Evolutionary conservation across 2,888 invertebrate species (phyloP), one percentile per base, ranked within the genome.

Genomic region (Chymomyza caudatula): DNA sequence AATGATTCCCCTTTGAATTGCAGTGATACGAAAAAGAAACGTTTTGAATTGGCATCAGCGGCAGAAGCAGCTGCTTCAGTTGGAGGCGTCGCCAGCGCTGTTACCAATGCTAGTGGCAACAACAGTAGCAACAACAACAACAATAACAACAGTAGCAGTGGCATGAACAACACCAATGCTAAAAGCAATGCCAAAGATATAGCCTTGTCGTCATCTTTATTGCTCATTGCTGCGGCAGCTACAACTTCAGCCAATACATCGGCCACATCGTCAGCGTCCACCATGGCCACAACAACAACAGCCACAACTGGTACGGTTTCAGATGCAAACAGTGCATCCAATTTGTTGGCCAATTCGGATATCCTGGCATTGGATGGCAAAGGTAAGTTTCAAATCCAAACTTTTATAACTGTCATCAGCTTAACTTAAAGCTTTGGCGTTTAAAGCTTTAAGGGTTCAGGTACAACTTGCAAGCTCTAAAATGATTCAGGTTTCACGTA

Each of bases 351-450:
- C 52, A 56, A 78, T 20, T 67, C 78, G 37, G 82, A 88, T 57
- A 76, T 75, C 67, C 91, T 91, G 55, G 78, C 89, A 60, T 79
- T 89, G 67, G 92, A 92, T 80, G 86, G 89, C 68, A 92, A 92
- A 91, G 92, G 93, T 93, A 90, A 91, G 92, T 59, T 25, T 57
- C 3, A 20, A 22, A 53, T 53, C 4, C 13, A 49, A 49, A 19
- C 49, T 17, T 49, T 8, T 25, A n/a, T n/a, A 25, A 25, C 25
- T 25, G 25, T 11, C 8, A 2, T 1, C 8, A 29, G 29, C 29
- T 29, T 29, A 17, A 8, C 17, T 2, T 4, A 51, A 15, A 51
- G 17, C 51, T 51, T 51, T 51, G n/a, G n/a, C n/a, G n/a, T 29
- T 29, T 4, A 11, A n/a, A 49, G 49, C n/a, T 15, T 49, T 20